Conservation (phyloP, 2,797 vertebrate species). For the Gephyroberyx darwinii region DNA sequence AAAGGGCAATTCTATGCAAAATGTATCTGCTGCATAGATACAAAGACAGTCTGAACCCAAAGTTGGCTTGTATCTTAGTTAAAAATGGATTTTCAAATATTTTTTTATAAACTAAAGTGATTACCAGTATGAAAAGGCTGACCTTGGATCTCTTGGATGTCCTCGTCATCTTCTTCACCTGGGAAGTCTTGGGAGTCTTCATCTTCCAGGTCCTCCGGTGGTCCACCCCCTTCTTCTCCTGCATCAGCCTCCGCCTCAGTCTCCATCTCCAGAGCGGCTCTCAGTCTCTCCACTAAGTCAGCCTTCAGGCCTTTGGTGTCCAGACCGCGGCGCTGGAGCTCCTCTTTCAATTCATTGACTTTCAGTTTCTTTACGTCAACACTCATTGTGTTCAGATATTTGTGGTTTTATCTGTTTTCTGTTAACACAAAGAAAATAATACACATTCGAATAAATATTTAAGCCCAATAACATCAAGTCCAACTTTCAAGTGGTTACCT, state of each 20-base stretch:
- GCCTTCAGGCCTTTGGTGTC: slow-evolving; percentile 92
- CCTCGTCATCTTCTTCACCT: not conserved
- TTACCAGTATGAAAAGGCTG: not conserved
- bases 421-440: fast-evolving
- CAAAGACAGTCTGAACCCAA: no score
- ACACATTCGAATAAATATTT: not conserved
- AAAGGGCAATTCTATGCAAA: no score
- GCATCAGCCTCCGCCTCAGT: slow-evolving; percentile 75
- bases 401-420: slow-evolving; percentile 16
- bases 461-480: not conserved
- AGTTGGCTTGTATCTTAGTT: no score
- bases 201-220: slow-evolving; percentile 23
- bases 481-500: slow-evolving; percentile 38
- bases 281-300: slow-evolving; percentile 91
- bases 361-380: slow-evolving; percentile 96
- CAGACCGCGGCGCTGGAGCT: slow-evolving; percentile 93
- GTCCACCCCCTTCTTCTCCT: slow-evolving; percentile 35
- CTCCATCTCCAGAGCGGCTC: slow-evolving; percentile 78
- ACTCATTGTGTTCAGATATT: slow-evolving; percentile 82
- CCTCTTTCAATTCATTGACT: slow-evolving; percentile 94
- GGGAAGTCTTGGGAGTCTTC: slow-evolving; percentile 23
- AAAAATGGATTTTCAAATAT: no score
- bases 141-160: slow-evolving; percentile 13
- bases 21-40: no score
- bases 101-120: not conserved